A percentile compares a stretch with the other conserved stretches of the same genome.
Evolutionary conservation across 2,888 invertebrate species (phyloP).

Genomic region (Ischnura elegans): DNA sequence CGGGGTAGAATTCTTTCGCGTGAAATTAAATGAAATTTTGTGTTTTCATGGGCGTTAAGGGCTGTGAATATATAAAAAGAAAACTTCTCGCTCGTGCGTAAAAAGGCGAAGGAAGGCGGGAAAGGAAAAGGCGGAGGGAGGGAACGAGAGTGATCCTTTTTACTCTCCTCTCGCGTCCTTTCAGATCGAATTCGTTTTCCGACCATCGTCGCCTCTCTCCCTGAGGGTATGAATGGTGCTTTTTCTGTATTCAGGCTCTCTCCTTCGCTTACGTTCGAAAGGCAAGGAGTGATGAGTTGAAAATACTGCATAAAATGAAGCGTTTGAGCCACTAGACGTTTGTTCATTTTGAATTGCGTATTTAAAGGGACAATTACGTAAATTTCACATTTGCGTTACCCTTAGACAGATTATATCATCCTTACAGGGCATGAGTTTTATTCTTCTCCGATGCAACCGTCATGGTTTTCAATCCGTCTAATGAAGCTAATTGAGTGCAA

Average conservation of each 20-base stretch:
- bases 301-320: neutral
- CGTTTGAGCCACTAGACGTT: too few species aligned
- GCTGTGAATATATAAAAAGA: neutral
- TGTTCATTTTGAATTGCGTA: too few species aligned
- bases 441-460: too few species aligned
- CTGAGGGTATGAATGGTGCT: neutral
- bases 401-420: too few species aligned
- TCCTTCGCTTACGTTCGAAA: neutral
- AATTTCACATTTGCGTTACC: too few species aligned
- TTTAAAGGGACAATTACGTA: too few species aligned
- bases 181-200: neutral
- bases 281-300: too few species aligned
- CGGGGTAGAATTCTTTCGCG: neutral
- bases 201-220: neutral
- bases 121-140: neutral
- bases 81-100: neutral
- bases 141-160: neutral
- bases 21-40: constrained; percentile 5
- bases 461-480: too few species aligned
- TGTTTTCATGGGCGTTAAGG: constrained; percentile 8
- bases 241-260: neutral
- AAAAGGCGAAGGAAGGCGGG: neutral
- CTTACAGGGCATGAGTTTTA: too few species aligned
- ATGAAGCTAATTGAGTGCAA: too few species aligned
- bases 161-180: neutral